Base-by-base conservation (phyloP, 2,113 vertebrate species). In the Gopherus evgoodei region DNA sequence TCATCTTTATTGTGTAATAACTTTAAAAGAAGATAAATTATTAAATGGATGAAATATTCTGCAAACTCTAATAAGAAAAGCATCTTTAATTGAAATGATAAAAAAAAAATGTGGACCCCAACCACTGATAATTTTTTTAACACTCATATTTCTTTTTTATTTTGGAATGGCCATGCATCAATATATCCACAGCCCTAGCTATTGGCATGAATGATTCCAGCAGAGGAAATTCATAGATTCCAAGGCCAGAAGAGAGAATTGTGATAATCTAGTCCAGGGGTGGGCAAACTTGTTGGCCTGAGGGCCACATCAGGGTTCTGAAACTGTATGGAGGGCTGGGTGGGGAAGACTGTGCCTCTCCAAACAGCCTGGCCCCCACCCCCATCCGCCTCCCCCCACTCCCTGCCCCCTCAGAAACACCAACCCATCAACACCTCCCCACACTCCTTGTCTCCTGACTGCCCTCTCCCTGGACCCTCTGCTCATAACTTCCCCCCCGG, bases 41-140 rank as follows among this genome's bases (percentile, higher is more conserved):
- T 94, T 96, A 84, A 96, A 93, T 94, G 90, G 57, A 82, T 85
- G 86, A 94, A 96, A 95, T 93, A 84, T 90, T 91, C 89, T 93
- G 53, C 75, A 91, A 78, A 83, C 44, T 76, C 90, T 86, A 57
- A 92, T 93, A 95, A 83, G 93, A 94, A 81, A 87, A 19, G 25
- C 35, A 42, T 50, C 56, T 83, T 88, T 92, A 94, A 81, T 93
- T 91, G 90, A 88, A 90, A 84, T 11, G 62, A 81, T 35, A 87
- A 78, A 69, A 86, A 83, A 52, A 81, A 91, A 89, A 82, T 84
- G 49, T 78, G 62, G 80, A 90, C 31, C 81, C 56, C 54, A 83
- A 89, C 83, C 81, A 13, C 95, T 44, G 54, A 5, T 13, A 1
- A 44, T 62, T 69, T 65, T 12, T 76, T 24, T 52, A 2, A n/a